Evolutionary conservation across 2,113 vertebrate genomes (phyloP).

Genomic region (Chlamydotis undulata): DNA sequence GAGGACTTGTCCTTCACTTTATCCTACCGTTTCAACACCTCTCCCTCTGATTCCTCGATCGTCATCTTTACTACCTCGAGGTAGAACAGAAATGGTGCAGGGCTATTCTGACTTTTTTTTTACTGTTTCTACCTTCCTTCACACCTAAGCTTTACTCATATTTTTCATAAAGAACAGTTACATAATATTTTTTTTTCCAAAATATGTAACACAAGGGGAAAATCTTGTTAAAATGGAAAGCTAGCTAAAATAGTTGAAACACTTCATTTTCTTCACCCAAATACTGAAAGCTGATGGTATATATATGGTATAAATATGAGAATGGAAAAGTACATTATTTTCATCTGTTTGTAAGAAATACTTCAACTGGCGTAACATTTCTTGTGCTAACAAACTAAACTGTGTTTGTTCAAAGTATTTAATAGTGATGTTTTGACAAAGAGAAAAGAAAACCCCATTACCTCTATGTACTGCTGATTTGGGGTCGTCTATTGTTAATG

Average conservation of each 20-base stretch:
- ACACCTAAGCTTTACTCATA: neutral
- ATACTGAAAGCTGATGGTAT: neutral
- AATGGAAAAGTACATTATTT: neutral
- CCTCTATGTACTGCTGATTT: neutral
- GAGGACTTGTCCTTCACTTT: neutral
- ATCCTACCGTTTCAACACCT: neutral
- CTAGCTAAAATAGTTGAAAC: neutral
- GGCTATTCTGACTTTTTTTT: neutral
- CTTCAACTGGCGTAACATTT: neutral
- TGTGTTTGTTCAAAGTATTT: neutral
- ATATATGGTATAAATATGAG: neutral
- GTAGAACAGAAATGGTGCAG: neutral
- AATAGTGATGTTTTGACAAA: neutral
- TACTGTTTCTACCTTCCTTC: neutral
- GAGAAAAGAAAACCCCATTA: neutral
- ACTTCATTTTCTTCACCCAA: neutral
- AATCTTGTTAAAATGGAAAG: neutral
- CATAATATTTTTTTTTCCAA: neutral
- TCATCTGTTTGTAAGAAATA: neutral
- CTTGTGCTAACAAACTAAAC: neutral
- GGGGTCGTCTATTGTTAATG: neutral
- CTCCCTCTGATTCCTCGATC: neutral
- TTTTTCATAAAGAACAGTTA: neutral
- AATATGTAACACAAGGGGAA: neutral
- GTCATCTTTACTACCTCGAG: neutral